phyloP scores from a whole-genome alignment of 2,113 vertebrate genomes.

The Thalassoma bifasciatum region DNA sequence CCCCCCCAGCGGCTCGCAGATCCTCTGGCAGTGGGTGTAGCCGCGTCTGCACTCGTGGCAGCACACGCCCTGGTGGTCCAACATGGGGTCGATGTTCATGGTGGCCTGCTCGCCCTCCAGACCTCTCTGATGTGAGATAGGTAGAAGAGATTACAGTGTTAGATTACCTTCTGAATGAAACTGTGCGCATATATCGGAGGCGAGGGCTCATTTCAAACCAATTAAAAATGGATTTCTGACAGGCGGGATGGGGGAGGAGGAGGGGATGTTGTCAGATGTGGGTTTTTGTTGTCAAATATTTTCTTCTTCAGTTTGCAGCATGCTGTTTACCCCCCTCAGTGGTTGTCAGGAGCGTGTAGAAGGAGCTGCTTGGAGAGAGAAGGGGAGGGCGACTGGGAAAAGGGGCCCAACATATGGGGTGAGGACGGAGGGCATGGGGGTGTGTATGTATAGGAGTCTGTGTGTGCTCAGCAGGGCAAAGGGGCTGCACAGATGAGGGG shows the following conservation, averaged over 20 bases:
- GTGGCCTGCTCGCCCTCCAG: conserved; percentile 85
- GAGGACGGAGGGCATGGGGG: conserved; percentile 34
- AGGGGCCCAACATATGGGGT: conserved; percentile 34
- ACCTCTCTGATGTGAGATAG: conserved; percentile 72
- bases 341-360: conserved; percentile 54
- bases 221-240: conserved; percentile 70
- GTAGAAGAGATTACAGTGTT: conserved; percentile 1
- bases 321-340: conserved; percentile 55
- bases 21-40: conserved; percentile 91
- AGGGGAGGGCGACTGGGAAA: conserved; percentile 40
- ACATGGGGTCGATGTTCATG: conserved; percentile 89
- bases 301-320: conserved; percentile 28
- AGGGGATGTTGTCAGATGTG: conserved; percentile 67
- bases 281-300: conserved; percentile 74
- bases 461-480: conserved; percentile 57
- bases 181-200: background rate
- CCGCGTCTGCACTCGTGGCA: conserved; percentile 89
- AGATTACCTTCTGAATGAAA: background rate
- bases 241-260: conserved; percentile 51
- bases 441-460: conserved; percentile 45
- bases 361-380: conserved; percentile 11
- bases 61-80: conserved; percentile 92
- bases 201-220: conserved; percentile 53
- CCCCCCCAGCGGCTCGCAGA: conserved; percentile 90
- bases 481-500: conserved; percentile 22